Evolutionary conservation across 1,140 invertebrate genomes (phyloP).

Genomic region (Drosophila ohnishii): DNA sequence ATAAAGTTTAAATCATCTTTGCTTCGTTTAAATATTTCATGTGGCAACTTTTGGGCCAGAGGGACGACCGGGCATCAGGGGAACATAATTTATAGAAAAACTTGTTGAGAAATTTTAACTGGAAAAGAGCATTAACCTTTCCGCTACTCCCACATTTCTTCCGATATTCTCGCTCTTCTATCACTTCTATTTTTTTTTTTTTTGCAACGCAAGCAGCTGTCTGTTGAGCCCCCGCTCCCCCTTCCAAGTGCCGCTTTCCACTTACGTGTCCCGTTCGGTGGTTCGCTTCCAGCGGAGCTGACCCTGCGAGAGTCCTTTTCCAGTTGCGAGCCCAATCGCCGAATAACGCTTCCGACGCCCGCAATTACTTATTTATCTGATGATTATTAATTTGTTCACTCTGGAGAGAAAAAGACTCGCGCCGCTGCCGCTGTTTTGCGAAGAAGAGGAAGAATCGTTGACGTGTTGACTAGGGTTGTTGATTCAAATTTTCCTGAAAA

Average conservation of each 20-base stretch:
- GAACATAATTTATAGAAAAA: neutral
- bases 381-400: constrained; percentile 27
- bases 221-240: neutral
- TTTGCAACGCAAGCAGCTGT: constrained; percentile 76
- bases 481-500: too few relatives aligned
- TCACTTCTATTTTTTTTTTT: constrained; percentile 38
- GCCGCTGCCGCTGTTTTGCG: constrained; percentile 24
- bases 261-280: constrained; percentile 37
- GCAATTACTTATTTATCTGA: constrained; percentile 10
- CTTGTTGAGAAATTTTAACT: constrained; percentile 1
- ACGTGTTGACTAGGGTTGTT: constrained; percentile 75
- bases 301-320: constrained; percentile 9
- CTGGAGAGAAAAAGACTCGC: constrained; percentile 10
- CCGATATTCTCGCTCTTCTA: constrained; percentile 20
- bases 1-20: neutral
- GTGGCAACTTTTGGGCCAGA: neutral
- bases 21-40: neutral
- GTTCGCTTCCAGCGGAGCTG: constrained; percentile 25
- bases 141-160: constrained; percentile 15
- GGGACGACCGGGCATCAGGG: neutral
- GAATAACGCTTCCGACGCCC: neutral
- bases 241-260: constrained; percentile 18
- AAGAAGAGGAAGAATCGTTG: constrained; percentile 68
- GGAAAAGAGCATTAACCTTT: constrained; percentile 58
- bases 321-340: neutral